Evolutionary conservation across 2,113 vertebrate genomes (phyloP).

Genomic region (Emydura subglobosa): DNA sequence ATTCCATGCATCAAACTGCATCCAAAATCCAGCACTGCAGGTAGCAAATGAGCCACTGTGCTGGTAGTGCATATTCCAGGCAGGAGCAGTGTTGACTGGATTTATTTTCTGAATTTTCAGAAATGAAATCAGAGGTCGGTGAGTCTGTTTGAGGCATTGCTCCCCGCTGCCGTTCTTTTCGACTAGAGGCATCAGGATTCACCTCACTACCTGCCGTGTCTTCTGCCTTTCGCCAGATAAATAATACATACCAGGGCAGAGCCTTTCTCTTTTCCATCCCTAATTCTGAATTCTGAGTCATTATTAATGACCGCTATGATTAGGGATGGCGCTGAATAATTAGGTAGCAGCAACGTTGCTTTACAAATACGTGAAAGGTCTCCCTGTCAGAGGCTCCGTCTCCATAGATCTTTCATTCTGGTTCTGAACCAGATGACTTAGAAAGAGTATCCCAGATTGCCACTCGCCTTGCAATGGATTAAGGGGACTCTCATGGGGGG

Average conservation of each 20-base stretch:
- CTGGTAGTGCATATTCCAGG: not conserved
- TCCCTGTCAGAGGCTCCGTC: not conserved
- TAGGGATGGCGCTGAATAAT: not conserved
- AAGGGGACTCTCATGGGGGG: not conserved
- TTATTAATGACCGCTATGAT: not conserved
- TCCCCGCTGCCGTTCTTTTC: not conserved
- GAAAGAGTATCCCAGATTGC: accelerated
- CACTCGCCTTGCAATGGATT: not conserved
- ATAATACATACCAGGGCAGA: accelerated
- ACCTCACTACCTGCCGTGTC: not conserved
- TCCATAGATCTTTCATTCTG: accelerated
- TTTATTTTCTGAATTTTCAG: not conserved
- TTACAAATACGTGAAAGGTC: not conserved
- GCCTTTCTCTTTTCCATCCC: accelerated
- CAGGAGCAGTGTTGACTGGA: not conserved
- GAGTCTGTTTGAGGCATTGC: not conserved
- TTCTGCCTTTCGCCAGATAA: not conserved
- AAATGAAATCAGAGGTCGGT: not conserved
- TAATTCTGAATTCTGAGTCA: not conserved
- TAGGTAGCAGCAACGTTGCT: not conserved
- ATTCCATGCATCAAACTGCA: not conserved
- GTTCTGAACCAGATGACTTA: not conserved
- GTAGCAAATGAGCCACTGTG: not conserved
- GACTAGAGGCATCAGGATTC: not conserved
- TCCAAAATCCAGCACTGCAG: not conserved